Percentiles rank a stretch among this genome's conserved stretches.
phyloP scores from a whole-genome alignment of 1,140 invertebrate genomes.

The Drosophila micromelanica region DNA sequence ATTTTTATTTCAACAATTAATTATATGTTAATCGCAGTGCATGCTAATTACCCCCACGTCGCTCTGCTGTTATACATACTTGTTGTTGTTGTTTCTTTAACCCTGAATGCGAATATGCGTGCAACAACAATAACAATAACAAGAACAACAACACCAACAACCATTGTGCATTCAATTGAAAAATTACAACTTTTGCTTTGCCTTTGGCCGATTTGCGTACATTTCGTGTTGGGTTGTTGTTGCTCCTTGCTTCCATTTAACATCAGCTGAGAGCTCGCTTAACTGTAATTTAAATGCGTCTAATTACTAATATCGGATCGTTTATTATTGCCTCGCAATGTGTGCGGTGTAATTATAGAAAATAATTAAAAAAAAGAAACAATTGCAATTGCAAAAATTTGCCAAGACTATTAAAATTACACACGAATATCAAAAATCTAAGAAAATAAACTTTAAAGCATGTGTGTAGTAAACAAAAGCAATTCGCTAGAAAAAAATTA shows the following conservation, averaged over 20 bases:
- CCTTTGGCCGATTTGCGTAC: constrained; percentile 74
- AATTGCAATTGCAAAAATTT: constrained; percentile 19
- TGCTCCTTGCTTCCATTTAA: constrained; percentile 18
- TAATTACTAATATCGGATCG: constrained; percentile 45
- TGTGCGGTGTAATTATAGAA: constrained; percentile 16
- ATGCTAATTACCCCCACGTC: constrained; percentile 72
- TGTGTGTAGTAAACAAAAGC: too few species aligned
- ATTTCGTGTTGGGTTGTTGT: constrained; percentile 50
- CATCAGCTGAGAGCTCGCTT: constrained; percentile 28
- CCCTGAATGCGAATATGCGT: constrained; percentile 79
- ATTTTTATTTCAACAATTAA: constrained; percentile 71
- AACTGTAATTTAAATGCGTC: constrained; percentile 42
- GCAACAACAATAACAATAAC: constrained; percentile 45
- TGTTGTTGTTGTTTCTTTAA: constrained; percentile 43
- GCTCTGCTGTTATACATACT: neutral
- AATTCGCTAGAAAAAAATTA: too few species aligned
- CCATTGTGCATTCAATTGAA: constrained; percentile 75
- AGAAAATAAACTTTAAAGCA: too few species aligned
- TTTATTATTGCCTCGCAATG: constrained; percentile 32
- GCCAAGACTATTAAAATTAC: neutral
- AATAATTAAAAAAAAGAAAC: constrained; percentile 8
- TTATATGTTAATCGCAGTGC: constrained; percentile 82
- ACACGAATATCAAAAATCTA: constrained; percentile 9
- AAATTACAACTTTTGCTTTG: constrained; percentile 72
- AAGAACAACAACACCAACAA: constrained; percentile 37